Base-by-base conservation (phyloP, 2,888 invertebrate genomes). In the Drosophila silvestris region DNA sequence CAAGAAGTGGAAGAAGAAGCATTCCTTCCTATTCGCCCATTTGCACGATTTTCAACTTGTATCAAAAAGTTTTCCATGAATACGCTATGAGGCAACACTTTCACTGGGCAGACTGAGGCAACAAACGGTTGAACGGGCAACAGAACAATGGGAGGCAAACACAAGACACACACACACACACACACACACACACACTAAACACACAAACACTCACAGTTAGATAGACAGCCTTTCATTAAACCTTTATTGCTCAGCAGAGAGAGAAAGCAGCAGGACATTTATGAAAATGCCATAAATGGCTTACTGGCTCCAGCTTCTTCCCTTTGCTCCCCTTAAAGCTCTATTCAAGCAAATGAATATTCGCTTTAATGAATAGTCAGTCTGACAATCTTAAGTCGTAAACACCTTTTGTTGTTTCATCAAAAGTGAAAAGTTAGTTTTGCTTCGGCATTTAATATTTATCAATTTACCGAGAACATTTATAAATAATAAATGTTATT, bases 1-100 rank as follows among this genome's bases (percentile, higher is more conserved):
- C 51, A 9, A 9, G 9, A 9, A 26, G 9, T 7, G 22, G 22
- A 16, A 26, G 47, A 26, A 16, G 47, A 16, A 10, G 10, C n/a
- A 30, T n/a, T 39, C 33, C 30, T 58, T 33, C 70, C 59, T 26
- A 51, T 39, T 44, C 41, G 53, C 59, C 52, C 54, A 30, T 63
- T 52, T 58, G 60, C 53, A 67, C 61, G 37, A 67, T 82, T 76
- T 61, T 33, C 52, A 44, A 50, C 50, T 75, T 76, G 70, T 66
- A 68, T 77, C 70, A 47, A 74, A 83, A 79, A 82, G 53, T 70
- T 79, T 89, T 77, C 64, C 77, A 88, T 88, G 85, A 89, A 89
- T 89, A 83, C 75, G 51, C 79, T 68, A 85, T 83, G 77, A 85
- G 70, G 54, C 70, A 86, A 79, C 83, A 89, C 89, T 86, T 88